A percentile compares a stretch with the other conserved stretches of the same genome.
Conservation (phyloP, 2,888 invertebrate species). For the Netelia inedita region DNA sequence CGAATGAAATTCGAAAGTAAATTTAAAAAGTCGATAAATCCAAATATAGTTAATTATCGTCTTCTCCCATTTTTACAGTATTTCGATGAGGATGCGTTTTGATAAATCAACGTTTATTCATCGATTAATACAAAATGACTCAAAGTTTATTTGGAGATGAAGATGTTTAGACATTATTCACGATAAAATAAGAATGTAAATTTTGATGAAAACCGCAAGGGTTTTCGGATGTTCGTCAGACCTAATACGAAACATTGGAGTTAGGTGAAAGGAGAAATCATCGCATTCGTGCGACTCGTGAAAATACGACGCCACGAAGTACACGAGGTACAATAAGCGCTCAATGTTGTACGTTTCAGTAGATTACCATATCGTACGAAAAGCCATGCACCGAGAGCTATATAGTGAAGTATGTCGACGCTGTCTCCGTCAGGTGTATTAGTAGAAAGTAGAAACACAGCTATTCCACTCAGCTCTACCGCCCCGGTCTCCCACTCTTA, state of each 20-base stretch:
- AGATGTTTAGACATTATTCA: too few species aligned
- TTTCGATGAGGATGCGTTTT: too few species aligned
- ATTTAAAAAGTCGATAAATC: too few species aligned
- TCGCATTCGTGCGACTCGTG: not conserved
- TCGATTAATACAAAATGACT: too few species aligned
- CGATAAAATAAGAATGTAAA: too few species aligned
- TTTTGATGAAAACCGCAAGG: too few species aligned
- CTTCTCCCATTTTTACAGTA: too few species aligned
- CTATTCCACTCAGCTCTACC: slow-evolving; percentile 37
- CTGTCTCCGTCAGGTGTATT: slow-evolving; percentile 25
- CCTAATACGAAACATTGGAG: not conserved
- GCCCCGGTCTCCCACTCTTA: not conserved
- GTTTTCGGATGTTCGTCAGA: too few species aligned
- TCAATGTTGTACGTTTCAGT: not conserved
- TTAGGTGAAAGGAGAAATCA: not conserved
- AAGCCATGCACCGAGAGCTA: slow-evolving; percentile 24
- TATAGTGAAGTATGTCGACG: slow-evolving; percentile 34
- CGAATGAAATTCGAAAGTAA: too few species aligned
- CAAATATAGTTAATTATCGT: too few species aligned
- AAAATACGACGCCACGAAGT: not conserved
- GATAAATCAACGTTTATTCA: too few species aligned
- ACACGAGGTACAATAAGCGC: not conserved
- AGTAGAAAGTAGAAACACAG: slow-evolving; percentile 55
- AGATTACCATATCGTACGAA: slow-evolving; percentile 16
- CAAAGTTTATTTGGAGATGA: too few species aligned